phyloP scores from a whole-genome alignment of 2,113 vertebrate genomes.

The Equus quagga region DNA sequence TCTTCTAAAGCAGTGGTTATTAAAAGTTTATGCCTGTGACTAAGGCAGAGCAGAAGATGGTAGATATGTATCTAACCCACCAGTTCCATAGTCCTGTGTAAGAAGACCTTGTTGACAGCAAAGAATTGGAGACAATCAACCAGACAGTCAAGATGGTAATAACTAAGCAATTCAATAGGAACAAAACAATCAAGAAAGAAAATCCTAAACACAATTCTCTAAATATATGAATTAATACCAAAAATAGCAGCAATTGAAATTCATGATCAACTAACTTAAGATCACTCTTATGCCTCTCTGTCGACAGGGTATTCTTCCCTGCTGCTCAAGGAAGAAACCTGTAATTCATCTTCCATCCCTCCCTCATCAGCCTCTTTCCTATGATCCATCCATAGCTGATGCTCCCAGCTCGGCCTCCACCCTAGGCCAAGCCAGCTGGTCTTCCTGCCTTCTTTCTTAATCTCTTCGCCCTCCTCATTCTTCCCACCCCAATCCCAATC shows the following conservation, averaged over 20 bases:
- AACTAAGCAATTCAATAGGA: background rate
- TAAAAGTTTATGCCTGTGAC: background rate
- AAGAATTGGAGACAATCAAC: background rate
- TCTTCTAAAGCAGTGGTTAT: background rate
- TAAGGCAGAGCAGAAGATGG: background rate
- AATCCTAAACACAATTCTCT: background rate
- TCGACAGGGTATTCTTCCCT: background rate
- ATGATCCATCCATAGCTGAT: background rate
- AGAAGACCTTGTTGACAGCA: background rate
- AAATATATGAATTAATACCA: slow-evolving; percentile 13
- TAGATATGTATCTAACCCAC: background rate
- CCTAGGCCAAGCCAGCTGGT: background rate
- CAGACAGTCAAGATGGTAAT: background rate
- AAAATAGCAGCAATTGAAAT: background rate
- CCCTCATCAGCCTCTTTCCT: background rate
- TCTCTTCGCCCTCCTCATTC: background rate
- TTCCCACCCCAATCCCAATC: background rate
- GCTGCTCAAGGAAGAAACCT: background rate
- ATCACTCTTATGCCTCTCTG: background rate
- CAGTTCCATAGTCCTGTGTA: background rate
- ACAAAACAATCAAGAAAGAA: slow-evolving; percentile 8
- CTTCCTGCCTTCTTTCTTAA: background rate
- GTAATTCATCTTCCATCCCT: background rate
- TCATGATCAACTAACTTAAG: background rate
- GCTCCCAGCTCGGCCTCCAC: background rate